These are phyloP conservation scores for Alethe castanea DNA, from an alignment of 2,113 vertebrate species.

Conservation along the genomic window DNA sequence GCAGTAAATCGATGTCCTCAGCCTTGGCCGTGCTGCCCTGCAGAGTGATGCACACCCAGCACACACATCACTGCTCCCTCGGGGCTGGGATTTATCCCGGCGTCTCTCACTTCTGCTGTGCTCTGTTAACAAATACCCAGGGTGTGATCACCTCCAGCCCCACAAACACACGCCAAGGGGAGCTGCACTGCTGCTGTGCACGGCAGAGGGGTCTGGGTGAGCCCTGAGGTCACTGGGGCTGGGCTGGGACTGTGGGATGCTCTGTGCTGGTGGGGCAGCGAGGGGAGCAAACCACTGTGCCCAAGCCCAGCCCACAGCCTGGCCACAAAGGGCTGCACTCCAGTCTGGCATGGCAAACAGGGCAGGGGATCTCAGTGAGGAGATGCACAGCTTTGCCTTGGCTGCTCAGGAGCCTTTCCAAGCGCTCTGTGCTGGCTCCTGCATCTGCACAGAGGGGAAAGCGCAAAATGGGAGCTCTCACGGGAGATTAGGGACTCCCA, in stretches of 20 bases:
- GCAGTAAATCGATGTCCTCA: background rate
- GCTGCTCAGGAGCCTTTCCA: accelerated
- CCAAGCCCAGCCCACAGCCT: accelerated
- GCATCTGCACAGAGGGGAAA: background rate
- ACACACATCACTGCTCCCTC: background rate
- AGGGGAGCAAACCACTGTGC: background rate
- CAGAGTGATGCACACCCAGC: background rate
- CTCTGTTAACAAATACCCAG: background rate
- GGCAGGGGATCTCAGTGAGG: background rate
- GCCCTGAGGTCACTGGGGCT: accelerated
- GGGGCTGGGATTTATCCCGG: background rate
- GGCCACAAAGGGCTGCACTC: background rate
- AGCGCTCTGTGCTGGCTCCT: accelerated
- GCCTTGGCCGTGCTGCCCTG: background rate
- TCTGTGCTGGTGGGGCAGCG: background rate
- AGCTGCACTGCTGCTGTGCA: background rate
- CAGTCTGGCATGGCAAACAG: background rate
- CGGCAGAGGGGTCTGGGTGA: background rate
- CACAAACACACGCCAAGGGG: background rate
- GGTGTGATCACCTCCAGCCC: background rate
- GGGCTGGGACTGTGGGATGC: background rate
- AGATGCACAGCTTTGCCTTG: background rate
- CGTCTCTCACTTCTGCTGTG: accelerated
- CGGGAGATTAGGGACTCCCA: accelerated
- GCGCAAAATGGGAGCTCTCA: accelerated